A percentile compares a stretch with the other conserved stretches of the same genome.
phyloP scores from a whole-genome alignment of 2,888 invertebrate genomes.

The Lasioglossum morio region DNA sequence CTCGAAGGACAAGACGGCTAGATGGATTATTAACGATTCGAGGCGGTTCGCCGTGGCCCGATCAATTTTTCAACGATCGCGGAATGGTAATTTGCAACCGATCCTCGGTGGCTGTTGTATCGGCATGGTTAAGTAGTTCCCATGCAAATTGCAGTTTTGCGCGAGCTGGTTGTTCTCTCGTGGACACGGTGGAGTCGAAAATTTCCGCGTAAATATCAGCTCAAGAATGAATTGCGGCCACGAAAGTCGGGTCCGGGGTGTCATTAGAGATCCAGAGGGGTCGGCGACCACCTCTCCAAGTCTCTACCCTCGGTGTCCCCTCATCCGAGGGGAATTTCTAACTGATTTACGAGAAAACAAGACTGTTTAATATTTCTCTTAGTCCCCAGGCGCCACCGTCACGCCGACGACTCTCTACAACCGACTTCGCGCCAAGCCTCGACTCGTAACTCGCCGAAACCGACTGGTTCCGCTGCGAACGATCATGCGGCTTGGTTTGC shows the following conservation, averaged over 20 bases:
- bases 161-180: neutral
- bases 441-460: conserved; percentile 56
- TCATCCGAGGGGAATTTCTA: conserved; percentile 80
- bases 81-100: neutral
- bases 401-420: conserved; percentile 72
- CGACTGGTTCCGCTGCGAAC: conserved; percentile 22
- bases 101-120: neutral
- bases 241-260: conserved; percentile 68
- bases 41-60: neutral
- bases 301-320: conserved; percentile 75
- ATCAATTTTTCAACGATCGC: neutral
- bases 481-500: neutral
- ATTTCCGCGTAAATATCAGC: conserved; percentile 64
- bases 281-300: conserved; percentile 75
- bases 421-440: conserved; percentile 57
- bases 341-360: conserved; percentile 84
- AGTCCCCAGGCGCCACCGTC: conserved; percentile 80
- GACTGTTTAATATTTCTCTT: conserved; percentile 84
- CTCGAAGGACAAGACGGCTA: conserved; percentile 4
- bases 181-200: conserved; percentile 51
- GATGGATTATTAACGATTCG: conserved; percentile 54
- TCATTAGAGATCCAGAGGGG: conserved; percentile 79
- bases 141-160: conserved; percentile 14
- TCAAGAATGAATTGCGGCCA: conserved; percentile 71
- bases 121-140: conserved; percentile 13